phyloP scores from a whole-genome alignment of 2,113 vertebrate species.

The Sylvia atricapilla region DNA sequence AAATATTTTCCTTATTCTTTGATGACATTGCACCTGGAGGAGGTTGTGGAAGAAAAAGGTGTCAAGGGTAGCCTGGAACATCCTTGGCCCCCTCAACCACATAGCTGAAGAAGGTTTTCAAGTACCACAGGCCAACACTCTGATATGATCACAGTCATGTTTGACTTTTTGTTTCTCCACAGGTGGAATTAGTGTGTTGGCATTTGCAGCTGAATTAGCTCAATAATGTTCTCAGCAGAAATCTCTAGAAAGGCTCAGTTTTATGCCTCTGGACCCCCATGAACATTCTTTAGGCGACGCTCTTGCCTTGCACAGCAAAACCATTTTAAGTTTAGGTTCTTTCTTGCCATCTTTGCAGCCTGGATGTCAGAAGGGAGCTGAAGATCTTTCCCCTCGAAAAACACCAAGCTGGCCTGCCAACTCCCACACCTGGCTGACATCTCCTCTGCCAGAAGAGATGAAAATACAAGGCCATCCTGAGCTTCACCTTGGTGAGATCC shows the following conservation, averaged over 20 bases:
- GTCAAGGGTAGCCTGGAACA: neutral
- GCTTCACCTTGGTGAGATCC: neutral
- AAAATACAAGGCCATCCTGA: neutral
- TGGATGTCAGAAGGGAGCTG: neutral
- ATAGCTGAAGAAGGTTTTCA: neutral
- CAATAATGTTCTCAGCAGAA: neutral
- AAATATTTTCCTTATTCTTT: neutral
- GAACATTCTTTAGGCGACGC: neutral
- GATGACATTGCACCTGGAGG: neutral
- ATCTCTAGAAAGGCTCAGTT: neutral
- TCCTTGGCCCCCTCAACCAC: neutral
- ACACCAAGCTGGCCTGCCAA: neutral
- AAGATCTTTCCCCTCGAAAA: neutral
- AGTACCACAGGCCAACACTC: neutral
- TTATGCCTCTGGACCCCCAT: neutral
- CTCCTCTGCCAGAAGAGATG: neutral
- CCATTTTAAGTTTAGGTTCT: neutral
- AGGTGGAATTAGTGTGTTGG: neutral
- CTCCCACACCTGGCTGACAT: neutral
- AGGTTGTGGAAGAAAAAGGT: neutral
- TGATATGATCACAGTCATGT: neutral
- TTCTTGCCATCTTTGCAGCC: neutral
- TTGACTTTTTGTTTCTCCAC: neutral
- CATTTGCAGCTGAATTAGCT: neutral
- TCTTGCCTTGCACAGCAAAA: neutral